Base-by-base conservation (phyloP, 2,888 invertebrate genomes). In the Chrysotoxum bicinctum region DNA sequence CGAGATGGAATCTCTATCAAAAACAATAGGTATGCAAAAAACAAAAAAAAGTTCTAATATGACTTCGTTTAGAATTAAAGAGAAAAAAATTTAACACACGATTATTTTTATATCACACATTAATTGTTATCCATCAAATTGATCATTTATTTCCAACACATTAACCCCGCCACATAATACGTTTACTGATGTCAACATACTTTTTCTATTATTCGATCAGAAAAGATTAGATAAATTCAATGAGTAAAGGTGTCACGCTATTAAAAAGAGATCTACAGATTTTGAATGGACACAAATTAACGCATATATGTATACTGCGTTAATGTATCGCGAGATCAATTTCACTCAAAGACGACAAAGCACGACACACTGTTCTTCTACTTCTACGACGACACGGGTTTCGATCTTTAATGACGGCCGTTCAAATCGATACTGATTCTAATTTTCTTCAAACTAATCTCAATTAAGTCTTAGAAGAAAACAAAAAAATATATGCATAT, bases 341-440 rank as follows among this genome's bases (percentile, higher is more conserved):
- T 52, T 50, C 48, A 76, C 50, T 60, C 26, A 30, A 66, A 64
- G 16, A 48, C 64, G 64, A 74, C 16, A 64, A 54, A 66, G 4
- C 35, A 50, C 70, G 69, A 30, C 69, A 23, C 30, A 52, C 54
- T n/a, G n/a, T n/a, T n/a, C n/a, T n/a, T n/a, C n/a, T n/a, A 19
- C 62, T 32, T 30, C 6, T 19, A 52, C n/a, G 26, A 50, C 21
- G 12, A 23, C 21, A 37, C 52, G 69, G 52, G 32, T 75, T 26
- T 75, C n/a, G 85, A 85, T 81, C 76, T 72, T 85, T 73, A 73
- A 54, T 76, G 73, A 37, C 72, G 73, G 81, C 72, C 81, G 73
- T 81, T 72, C 58, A 73, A 74, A 85, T 77, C 85, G 81, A 81
- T 85, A 85, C 85, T 85, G 64, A 81, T 81, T 81, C 68, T 76